Percentiles rank a stretch among this genome's conserved stretches.
phyloP scores from a whole-genome alignment of 1,140 invertebrate species.

The Conus betulinus region DNA sequence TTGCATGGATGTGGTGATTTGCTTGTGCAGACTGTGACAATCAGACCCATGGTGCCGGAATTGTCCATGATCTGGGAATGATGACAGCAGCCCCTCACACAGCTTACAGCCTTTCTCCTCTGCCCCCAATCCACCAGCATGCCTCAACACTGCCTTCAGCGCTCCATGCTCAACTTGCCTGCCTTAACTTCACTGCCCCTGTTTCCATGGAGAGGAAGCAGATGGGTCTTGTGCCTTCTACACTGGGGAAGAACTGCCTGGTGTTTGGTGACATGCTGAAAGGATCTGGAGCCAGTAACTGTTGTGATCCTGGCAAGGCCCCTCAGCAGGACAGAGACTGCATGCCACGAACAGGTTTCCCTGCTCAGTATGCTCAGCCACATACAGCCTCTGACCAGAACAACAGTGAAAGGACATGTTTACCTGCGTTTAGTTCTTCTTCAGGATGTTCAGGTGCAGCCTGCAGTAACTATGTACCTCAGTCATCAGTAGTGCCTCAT shows the following conservation, averaged over 20 bases:
- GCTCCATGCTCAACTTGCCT: not conserved
- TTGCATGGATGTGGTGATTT: too few species aligned
- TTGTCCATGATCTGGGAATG: conserved; percentile 69
- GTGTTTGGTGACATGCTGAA: not conserved
- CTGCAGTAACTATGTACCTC: not conserved
- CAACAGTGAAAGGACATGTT: not conserved
- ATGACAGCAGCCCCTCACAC: conserved; percentile 8
- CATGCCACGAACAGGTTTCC: not conserved
- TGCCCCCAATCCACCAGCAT: not conserved
- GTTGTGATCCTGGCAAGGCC: not conserved
- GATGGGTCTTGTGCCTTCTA: not conserved
- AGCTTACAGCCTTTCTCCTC: not conserved
- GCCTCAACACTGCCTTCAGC: not conserved
- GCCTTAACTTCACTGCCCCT: not conserved
- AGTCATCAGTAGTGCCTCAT: not conserved
- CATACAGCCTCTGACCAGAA: not conserved
- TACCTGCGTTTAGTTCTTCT: not conserved
- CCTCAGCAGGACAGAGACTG: not conserved
- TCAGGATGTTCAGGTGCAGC: not conserved
- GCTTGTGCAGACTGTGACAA: conserved; percentile 46
- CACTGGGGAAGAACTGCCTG: not conserved
- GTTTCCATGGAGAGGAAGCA: not conserved
- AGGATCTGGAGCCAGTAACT: not conserved
- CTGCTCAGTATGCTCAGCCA: not conserved
- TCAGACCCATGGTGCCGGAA: conserved; percentile 69